Conservation (phyloP, 2,797 vertebrate species). For the Aulostomus chinensis region DNA sequence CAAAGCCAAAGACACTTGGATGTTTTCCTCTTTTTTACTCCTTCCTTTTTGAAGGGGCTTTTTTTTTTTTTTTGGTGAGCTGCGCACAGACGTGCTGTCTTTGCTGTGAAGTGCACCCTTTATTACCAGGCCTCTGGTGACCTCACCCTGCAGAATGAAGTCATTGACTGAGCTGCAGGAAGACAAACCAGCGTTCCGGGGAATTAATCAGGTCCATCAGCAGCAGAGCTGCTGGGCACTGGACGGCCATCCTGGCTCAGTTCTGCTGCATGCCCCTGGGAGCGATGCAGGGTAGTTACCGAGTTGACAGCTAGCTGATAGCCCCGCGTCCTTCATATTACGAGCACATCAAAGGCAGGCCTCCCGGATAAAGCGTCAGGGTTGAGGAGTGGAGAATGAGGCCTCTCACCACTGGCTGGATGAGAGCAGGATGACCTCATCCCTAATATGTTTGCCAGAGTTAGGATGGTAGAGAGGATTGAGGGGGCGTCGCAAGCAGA, state of each 20-base stretch:
- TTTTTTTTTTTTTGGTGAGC: conserved; percentile 54
- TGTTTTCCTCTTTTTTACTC: conserved; percentile 53
- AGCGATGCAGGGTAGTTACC: conserved; percentile 81
- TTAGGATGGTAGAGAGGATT: conserved; percentile 65
- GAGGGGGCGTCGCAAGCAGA: conserved; percentile 50
- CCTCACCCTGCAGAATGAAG: conserved; percentile 92
- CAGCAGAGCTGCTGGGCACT: conserved; percentile 70
- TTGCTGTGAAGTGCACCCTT: conserved; percentile 87
- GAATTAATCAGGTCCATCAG: conserved; percentile 93
- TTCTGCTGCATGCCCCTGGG: conserved; percentile 67
- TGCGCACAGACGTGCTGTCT: conserved; percentile 75
- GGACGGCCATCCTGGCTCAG: conserved; percentile 60
- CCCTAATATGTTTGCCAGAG: conserved; percentile 69
- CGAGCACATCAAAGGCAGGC: conserved; percentile 84
- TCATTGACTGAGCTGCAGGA: conserved; percentile 87
- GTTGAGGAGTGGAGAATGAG: conserved; percentile 69
- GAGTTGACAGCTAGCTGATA: conserved; percentile 87
- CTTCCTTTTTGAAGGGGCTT: conserved; percentile 62
- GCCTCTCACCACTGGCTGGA: conserved; percentile 75
- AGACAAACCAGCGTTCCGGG: conserved; percentile 89
- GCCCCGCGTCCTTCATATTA: conserved; percentile 82
- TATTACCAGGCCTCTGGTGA: conserved; percentile 89
- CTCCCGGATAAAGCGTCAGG: conserved; percentile 62
- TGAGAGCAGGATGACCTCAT: conserved; percentile 82
- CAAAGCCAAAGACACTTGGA: conserved; percentile 70